These are phyloP conservation scores for Drosophila micromelanica DNA, from an alignment of 1,140 invertebrate species.

Conservation along the genomic window DNA sequence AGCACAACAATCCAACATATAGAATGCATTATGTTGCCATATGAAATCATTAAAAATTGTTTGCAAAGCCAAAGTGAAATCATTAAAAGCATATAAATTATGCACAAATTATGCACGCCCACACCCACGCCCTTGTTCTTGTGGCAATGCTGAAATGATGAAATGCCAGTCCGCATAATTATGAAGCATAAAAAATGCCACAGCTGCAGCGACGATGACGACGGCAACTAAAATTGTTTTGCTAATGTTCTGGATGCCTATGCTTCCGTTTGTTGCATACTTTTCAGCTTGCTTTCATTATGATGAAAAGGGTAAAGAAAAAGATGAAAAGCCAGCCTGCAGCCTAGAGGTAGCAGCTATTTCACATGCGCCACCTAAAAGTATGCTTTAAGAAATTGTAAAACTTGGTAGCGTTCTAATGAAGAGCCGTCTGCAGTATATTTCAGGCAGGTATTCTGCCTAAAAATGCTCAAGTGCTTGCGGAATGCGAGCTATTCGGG, in stretches of 20 bases:
- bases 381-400: constrained; percentile 75
- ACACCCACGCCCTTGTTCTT: constrained; percentile 1
- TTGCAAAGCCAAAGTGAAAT: constrained; percentile 63
- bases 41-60: constrained; percentile 79
- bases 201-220: constrained; percentile 39
- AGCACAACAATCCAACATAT: constrained; percentile 20
- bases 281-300: constrained; percentile 24
- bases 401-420: constrained; percentile 33
- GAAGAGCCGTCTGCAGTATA: constrained; percentile 24
- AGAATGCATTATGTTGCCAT: constrained; percentile 58
- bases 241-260: constrained; percentile 65
- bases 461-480: constrained; percentile 14
- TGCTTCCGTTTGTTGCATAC: constrained; percentile 35
- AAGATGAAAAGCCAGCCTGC: constrained; percentile 33
- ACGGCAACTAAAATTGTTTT: constrained; percentile 63
- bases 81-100: constrained; percentile 83
- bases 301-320: constrained; percentile 3
- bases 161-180: constrained; percentile 59
- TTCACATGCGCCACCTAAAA: constrained; percentile 69
- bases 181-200: constrained; percentile 65
- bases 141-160: constrained; percentile 24
- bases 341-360: constrained; percentile 47
- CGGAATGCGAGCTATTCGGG: constrained; percentile 11
- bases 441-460: constrained; percentile 15
- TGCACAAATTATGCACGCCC: constrained; percentile 59